These are phyloP conservation scores for Troglohyphantes excavatus DNA, from an alignment of 2,888 invertebrate genomes.

Conservation along the genomic window DNA sequence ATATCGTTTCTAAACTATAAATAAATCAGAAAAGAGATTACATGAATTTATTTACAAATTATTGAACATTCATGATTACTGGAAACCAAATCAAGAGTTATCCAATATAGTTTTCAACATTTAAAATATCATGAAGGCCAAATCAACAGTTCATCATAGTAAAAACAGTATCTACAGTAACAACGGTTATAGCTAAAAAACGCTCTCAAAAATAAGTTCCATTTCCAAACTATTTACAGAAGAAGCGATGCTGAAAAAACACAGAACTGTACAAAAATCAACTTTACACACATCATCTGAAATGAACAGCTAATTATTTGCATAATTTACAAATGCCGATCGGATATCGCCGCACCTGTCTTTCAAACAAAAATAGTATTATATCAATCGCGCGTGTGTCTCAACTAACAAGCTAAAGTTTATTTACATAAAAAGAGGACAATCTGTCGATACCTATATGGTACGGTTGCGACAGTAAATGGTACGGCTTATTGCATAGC, in stretches of 20 bases:
- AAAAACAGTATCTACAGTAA: conserved; percentile 76
- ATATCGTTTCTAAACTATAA: too few species aligned
- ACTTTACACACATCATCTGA: conserved; percentile 67
- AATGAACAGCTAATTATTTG: conserved; percentile 53
- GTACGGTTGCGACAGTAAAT: conserved; percentile 63
- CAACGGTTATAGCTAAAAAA: conserved; percentile 76
- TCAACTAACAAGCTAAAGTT: conserved; percentile 17
- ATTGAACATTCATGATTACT: conserved; percentile 73
- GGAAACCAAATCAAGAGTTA: conserved; percentile 67
- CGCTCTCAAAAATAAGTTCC: conserved; percentile 77
- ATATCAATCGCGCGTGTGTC: not conserved
- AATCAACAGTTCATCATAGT: conserved; percentile 73
- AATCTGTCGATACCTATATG: conserved; percentile 44
- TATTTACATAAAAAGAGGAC: conserved; percentile 64
- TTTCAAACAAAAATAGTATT: conserved; percentile 53
- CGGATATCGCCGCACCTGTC: not conserved
- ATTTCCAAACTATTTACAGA: conserved; percentile 77
- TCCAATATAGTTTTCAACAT: conserved; percentile 75
- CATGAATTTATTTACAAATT: conserved; percentile 71
- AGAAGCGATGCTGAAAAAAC: conserved; percentile 73
- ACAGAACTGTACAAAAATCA: conserved; percentile 75
- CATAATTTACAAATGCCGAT: conserved; percentile 54
- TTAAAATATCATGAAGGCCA: conserved; percentile 75
- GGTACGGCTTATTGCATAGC: conserved; percentile 74
- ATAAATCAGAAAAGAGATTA: conserved; percentile 11